phyloP scores from a whole-genome alignment of 2,888 invertebrate species.

The Maniola hyperantus region DNA sequence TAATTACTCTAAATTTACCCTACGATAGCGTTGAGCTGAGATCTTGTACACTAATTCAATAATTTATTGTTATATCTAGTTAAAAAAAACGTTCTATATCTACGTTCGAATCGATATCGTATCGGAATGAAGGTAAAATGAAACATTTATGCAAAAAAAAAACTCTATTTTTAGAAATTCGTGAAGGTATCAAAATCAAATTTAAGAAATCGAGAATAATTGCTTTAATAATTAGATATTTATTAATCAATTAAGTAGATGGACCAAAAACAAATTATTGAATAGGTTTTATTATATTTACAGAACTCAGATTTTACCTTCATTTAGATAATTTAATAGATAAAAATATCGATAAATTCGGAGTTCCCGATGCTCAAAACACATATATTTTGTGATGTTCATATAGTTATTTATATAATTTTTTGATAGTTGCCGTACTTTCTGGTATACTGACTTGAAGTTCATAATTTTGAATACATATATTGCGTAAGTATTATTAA shows the following conservation, averaged over 20 bases:
- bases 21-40: slow-evolving; percentile 81
- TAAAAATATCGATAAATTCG: slow-evolving; percentile 23
- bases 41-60: slow-evolving; percentile 73
- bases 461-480: slow-evolving; percentile 12
- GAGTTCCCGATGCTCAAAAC: slow-evolving; percentile 16
- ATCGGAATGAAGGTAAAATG: slow-evolving; percentile 22
- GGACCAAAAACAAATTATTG: too few relatives aligned
- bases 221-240: too few relatives aligned
- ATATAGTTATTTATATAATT: background rate
- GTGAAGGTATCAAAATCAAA: background rate
- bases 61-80: slow-evolving; percentile 53
- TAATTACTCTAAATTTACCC: slow-evolving; percentile 66
- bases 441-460: background rate
- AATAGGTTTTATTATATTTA: background rate
- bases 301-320: background rate
- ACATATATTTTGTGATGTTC: slow-evolving; percentile 26
- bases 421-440: slow-evolving; percentile 17
- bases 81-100: slow-evolving; percentile 43
- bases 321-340: slow-evolving; percentile 23
- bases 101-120: slow-evolving; percentile 40
- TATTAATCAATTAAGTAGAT: too few relatives aligned
- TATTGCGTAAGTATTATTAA: background rate
- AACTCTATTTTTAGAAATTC: too few relatives aligned
- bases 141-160: background rate
- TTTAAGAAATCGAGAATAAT: too few relatives aligned